Base-by-base conservation (phyloP, 23 tunicate genomes). In the Oikopleura dioica region DNA sequence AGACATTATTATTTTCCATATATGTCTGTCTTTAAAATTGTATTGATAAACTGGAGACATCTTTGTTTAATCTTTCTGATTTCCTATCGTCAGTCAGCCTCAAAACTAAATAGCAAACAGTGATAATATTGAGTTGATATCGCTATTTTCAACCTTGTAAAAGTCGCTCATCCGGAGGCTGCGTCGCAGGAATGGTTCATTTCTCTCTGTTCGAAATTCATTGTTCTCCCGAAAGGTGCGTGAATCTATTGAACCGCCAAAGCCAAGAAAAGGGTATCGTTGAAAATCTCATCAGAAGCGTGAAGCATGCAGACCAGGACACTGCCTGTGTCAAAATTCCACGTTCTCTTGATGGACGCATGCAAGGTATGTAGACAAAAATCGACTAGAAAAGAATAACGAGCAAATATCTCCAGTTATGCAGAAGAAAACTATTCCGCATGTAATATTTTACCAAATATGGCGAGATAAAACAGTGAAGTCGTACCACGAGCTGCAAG, bases 381-480 rank as follows among this genome's bases (percentile, higher is more conserved):
- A 44, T 44, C 9, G 55, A 9, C 21, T 44, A 44, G 55, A 21
- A 44, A 44, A 44, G 21, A 44, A 44, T 21, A 44, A 44, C 9
- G 21, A 44, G 16, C 55, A 44, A 9, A 44, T 9, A 44, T 63
- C 26, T 28, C 72, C 2, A 63, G 72, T 63, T 28, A 23, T 63
- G 2, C 72, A 63, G 33, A 63, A 63, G 72, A 63, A 63, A 63
- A 63, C 72, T 23, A 63, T 63, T 28, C 72, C 72, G 33, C 72
- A 63, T 63, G 72, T 63, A 12, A 2, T 63, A 63, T 63, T 63
- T 28, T 63, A 16, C 72, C 72, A 63, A 63, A 63, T 63, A 12
- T 63, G 72, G 72, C 72, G 72, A 16, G 16, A 31, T 28, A 31
- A 12, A 23, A 31, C 16, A 2, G 72, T 63, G 30, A 63, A 63